phyloP scores from a whole-genome alignment of 2,888 invertebrate genomes.

The Thymelicus acteon region DNA sequence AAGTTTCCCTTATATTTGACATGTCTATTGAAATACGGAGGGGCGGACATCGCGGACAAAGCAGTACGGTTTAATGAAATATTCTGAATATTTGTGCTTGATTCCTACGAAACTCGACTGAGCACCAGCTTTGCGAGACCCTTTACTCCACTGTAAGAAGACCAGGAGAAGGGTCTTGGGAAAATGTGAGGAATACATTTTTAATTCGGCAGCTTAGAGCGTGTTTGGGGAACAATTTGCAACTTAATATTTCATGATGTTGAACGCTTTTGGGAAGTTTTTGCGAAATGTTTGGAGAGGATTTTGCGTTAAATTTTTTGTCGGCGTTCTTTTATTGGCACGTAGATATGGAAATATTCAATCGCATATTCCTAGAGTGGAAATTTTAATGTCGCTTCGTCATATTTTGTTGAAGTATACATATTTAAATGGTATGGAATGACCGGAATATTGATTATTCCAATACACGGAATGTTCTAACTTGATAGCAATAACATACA shows the following conservation, averaged over 20 bases:
- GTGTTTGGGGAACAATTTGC: constrained; percentile 65
- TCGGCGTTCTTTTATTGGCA: constrained; percentile 36
- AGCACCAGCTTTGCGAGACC: constrained; percentile 52
- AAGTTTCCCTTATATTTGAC: constrained; percentile 36
- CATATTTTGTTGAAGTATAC: not conserved
- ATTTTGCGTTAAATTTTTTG: constrained; percentile 33
- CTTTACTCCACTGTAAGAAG: constrained; percentile 20
- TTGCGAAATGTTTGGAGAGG: constrained; percentile 45
- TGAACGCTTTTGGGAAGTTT: constrained; percentile 50
- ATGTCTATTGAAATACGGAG: constrained; percentile 37
- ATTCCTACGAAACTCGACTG: constrained; percentile 54
- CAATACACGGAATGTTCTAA: not conserved
- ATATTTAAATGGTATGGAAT: constrained; percentile 13
- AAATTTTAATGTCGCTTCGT: constrained; percentile 7
- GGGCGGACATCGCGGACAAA: constrained; percentile 31
- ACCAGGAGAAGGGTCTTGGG: not conserved
- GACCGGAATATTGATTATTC: constrained; percentile 1
- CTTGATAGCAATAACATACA: too few relatives aligned
- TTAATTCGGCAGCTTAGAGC: constrained; percentile 64
- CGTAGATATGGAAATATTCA: constrained; percentile 3
- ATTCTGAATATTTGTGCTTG: constrained; percentile 78
- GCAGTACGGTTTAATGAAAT: constrained; percentile 69
- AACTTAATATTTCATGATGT: constrained; percentile 55
- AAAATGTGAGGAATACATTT: constrained; percentile 48
- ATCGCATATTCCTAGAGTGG: constrained; percentile 8